phyloP scores from a whole-genome alignment of 2,797 vertebrate genomes.

The Varecia variegata region DNA sequence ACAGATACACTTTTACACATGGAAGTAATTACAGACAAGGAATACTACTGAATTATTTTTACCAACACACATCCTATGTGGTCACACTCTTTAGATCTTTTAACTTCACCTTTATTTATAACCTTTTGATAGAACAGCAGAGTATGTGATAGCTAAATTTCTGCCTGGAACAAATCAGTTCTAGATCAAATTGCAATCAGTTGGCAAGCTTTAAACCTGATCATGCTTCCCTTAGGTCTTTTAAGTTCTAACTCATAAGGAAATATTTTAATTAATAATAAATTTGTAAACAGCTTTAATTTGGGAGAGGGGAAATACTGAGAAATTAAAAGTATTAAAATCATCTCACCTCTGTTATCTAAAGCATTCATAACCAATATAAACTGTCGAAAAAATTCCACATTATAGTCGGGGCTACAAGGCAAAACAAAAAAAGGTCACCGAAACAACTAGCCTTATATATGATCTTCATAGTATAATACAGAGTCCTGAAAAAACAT shows the following conservation, averaged over 20 bases:
- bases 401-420: slow-evolving; percentile 95
- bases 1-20: not conserved
- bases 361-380: slow-evolving; percentile 98
- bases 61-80: not conserved
- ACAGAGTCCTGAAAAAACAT: not conserved
- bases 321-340: slow-evolving; percentile 50
- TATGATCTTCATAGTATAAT: not conserved
- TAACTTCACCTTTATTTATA: not conserved
- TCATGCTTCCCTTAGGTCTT: not conserved
- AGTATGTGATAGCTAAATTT: not conserved
- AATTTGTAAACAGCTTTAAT: not conserved
- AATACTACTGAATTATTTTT: not conserved
- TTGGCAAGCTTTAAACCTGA: not conserved
- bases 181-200: slow-evolving; percentile 12
- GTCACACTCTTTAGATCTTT: not conserved
- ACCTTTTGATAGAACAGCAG: not conserved
- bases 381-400: slow-evolving; percentile 97
- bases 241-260: not conserved
- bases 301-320: not conserved
- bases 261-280: slow-evolving; percentile 39
- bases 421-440: slow-evolving; percentile 72
- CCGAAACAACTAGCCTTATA: not conserved
- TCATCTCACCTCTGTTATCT: slow-evolving; percentile 94
- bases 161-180: not conserved
- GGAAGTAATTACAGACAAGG: not conserved